Conservation (phyloP, 2,113 vertebrate genomes). For the Eclectus roratus region DNA sequence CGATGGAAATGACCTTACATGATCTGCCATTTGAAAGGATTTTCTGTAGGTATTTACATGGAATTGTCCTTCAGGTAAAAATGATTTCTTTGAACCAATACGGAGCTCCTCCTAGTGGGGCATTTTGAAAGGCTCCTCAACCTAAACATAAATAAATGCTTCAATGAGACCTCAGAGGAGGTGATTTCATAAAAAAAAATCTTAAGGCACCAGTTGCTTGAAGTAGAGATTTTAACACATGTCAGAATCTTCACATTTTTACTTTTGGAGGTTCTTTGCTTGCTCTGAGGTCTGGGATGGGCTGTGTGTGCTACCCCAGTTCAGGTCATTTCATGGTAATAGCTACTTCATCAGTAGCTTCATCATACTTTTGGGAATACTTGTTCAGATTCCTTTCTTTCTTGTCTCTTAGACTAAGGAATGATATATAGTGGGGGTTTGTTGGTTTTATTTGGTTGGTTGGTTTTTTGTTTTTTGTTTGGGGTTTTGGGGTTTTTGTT, state of each 20-base stretch:
- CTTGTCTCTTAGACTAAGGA: not conserved
- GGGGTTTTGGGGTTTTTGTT: not conserved
- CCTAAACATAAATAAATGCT: not conserved
- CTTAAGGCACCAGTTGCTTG: not conserved
- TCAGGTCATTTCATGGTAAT: not conserved
- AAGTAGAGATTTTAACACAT: not conserved
- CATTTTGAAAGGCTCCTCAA: not conserved
- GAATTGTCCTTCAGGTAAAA: not conserved
- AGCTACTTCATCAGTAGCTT: not conserved
- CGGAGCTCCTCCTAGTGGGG: not conserved
- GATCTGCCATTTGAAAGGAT: not conserved
- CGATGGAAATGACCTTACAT: not conserved
- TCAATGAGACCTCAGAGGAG: not conserved
- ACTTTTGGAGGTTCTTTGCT: not conserved
- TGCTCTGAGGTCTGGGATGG: not conserved
- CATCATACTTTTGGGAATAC: not conserved
- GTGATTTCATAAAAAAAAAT: not conserved
- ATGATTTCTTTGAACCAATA: not conserved
- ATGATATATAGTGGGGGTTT: not conserved
- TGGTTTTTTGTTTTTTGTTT: fast-evolving
- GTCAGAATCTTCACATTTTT: not conserved
- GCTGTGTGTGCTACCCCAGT: not conserved
- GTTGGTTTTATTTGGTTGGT: not conserved
- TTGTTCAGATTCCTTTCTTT: not conserved
- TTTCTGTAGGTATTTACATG: not conserved